Conservation (phyloP, 37 sponge, comb jelly and placozoan species). For the Agelas oroides region DNA sequence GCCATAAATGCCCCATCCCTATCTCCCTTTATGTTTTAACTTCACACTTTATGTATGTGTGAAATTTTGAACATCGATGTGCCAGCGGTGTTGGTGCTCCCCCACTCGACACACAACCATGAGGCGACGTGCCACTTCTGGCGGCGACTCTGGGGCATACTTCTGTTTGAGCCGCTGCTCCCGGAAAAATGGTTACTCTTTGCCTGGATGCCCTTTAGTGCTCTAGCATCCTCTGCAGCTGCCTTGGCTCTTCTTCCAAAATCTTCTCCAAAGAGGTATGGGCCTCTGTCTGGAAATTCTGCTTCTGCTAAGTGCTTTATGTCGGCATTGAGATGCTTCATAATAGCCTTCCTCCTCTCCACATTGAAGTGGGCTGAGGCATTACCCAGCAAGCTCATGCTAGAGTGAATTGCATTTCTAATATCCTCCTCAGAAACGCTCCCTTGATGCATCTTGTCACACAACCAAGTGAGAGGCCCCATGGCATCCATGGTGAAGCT, state of each 20-base stretch:
- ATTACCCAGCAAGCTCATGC: slow-evolving; percentile 2
- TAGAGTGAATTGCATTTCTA: neutral
- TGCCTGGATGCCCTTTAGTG: neutral
- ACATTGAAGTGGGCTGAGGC: slow-evolving; percentile 34
- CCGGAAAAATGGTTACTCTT: slow-evolving; percentile 25
- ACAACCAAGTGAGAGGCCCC: slow-evolving; percentile 4
- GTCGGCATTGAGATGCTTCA: slow-evolving; percentile 31
- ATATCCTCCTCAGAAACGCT: neutral
- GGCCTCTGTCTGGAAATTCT: slow-evolving; percentile 22
- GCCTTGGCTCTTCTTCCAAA: slow-evolving; percentile 16
- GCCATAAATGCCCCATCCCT: too few species aligned
- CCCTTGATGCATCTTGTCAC: neutral
- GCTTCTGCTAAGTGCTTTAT: slow-evolving; percentile 22
- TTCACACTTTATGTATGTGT: too few species aligned
- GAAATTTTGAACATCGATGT: neutral
- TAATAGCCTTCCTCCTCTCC: slow-evolving; percentile 24
- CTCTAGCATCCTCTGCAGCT: slow-evolving; percentile 8
- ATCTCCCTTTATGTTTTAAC: too few species aligned
- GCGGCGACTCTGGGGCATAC: slow-evolving; percentile 53
- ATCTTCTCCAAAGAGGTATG: slow-evolving; percentile 30
- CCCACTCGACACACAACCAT: too few species aligned
- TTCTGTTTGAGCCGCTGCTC: slow-evolving; percentile 14
- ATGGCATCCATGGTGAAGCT: slow-evolving; percentile 9
- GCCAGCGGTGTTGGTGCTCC: too few species aligned
- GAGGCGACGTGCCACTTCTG: slow-evolving; percentile 7